Base-by-base conservation (phyloP, 2,888 invertebrate species). In the Eristalis arbustorum region DNA sequence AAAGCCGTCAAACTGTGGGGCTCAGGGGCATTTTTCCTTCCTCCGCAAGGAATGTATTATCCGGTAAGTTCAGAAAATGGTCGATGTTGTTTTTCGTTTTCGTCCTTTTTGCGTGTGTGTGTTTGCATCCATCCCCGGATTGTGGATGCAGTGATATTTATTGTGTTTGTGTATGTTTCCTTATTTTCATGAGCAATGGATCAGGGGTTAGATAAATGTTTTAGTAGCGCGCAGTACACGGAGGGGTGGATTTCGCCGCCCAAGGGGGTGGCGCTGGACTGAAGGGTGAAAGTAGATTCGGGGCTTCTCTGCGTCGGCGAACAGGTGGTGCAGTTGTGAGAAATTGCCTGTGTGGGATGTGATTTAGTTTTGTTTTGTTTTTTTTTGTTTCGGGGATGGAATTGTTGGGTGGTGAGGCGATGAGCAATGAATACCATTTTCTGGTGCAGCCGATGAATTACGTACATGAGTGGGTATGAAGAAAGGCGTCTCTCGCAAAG, bases 1-100 rank as follows among this genome's bases (percentile, higher is more conserved):
- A 92, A 91, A 96, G 95, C 96, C 96, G 96, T 96, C 97, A 97
- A 97, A 96, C 97, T 98, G 97, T 98, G 97, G 97, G 97, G 97
- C 95, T 96, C 97, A 94, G 97, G 97, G 95, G 97, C 97, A 94
- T 97, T 96, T 95, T 97, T 97, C 95, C 96, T 97, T 96, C 97
- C 97, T 96, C 97, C 97, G 94, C 97, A 97, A 96, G 97, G 97
- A 96, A 97, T 97, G 96, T 97, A 97, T 95, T 98, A 97, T 95
- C 97, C 97, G 96, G 97, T 97, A 95, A 97, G 97, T 96, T 81
- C 31, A 62, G 49, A 75, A 67, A 66, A 68, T 67, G 61, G 28
- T 61, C n/a, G 56, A 75, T 59, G 40, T 66, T 28, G 59, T 66
- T 34, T 59, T 40, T 28, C 37, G 18, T 37, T 40, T 64, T 40